phyloP scores from a whole-genome alignment of 1,140 invertebrate genomes.

The Drosophila neocordata region DNA sequence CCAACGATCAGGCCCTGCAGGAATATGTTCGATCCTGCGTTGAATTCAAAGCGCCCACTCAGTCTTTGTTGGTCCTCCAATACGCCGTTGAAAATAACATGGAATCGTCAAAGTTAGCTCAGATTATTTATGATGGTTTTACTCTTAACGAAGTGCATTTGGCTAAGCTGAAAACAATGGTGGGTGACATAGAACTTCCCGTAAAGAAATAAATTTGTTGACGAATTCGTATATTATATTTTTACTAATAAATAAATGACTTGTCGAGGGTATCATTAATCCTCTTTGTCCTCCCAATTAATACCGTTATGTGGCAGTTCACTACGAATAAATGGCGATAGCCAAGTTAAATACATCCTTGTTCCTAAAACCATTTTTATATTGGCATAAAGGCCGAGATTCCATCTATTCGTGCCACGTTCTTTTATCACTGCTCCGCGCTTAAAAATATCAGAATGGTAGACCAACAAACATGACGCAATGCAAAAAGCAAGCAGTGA shows the following conservation, averaged over 20 bases:
- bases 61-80: slow-evolving; percentile 84
- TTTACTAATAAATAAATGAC: slow-evolving; percentile 21
- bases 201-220: slow-evolving; percentile 53
- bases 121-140: slow-evolving; percentile 81
- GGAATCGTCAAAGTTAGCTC: slow-evolving; percentile 82
- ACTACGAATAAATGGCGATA: slow-evolving; percentile 91
- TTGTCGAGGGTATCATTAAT: slow-evolving; percentile 9
- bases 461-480: slow-evolving; percentile 87
- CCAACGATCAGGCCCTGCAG: slow-evolving; percentile 82
- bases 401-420: slow-evolving; percentile 84
- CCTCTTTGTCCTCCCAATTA: slow-evolving; percentile 84
- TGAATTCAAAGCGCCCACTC: slow-evolving; percentile 83
- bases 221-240: neutral
- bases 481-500: slow-evolving; percentile 88
- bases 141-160: slow-evolving; percentile 83
- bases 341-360: slow-evolving; percentile 89
- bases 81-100: slow-evolving; percentile 85
- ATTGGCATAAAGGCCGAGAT: slow-evolving; percentile 89
- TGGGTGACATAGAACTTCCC: slow-evolving; percentile 76
- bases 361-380: slow-evolving; percentile 88
- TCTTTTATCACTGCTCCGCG: slow-evolving; percentile 88
- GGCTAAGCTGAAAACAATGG: slow-evolving; percentile 83
- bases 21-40: slow-evolving; percentile 84
- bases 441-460: slow-evolving; percentile 86
- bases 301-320: slow-evolving; percentile 90